These are phyloP conservation scores for Synaphobranchus kaupii DNA, from an alignment of 2,797 vertebrate species.

Conservation along the genomic window DNA sequence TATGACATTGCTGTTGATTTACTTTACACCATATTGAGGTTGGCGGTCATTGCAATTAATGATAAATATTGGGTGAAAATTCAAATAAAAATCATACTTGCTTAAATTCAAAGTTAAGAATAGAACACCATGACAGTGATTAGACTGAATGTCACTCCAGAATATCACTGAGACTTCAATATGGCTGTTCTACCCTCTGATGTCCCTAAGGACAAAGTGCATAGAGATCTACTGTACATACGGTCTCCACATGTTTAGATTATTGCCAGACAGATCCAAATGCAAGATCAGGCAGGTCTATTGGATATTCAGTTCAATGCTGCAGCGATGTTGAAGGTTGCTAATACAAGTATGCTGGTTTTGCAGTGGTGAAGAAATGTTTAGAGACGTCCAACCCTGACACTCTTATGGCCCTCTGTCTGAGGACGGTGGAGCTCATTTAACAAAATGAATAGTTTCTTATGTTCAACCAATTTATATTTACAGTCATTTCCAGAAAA, in stretches of 20 bases:
- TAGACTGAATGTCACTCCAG: conserved; percentile 17
- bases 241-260: conserved; percentile 58
- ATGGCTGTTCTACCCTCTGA: conserved; percentile 80
- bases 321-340: neutral
- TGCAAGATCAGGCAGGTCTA: conserved; percentile 2
- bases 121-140: neutral
- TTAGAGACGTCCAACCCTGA: conserved; percentile 6
- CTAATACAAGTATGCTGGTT: conserved; percentile 26
- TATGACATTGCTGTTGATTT: neutral
- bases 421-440: neutral
- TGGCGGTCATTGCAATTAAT: neutral
- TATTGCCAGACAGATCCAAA: conserved; percentile 21
- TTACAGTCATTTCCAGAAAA: neutral
- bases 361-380: neutral
- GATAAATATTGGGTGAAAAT: neutral
- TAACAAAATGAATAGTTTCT: neutral
- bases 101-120: conserved; percentile 7
- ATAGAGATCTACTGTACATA: conserved; percentile 72
- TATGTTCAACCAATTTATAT: neutral
- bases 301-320: neutral
- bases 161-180: conserved; percentile 76
- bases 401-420: neutral
- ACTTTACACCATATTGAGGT: neutral
- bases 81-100: neutral
- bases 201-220: conserved; percentile 80